Conservation (phyloP, 2,113 vertebrate species). For the Brachypteracias leptosomus region DNA sequence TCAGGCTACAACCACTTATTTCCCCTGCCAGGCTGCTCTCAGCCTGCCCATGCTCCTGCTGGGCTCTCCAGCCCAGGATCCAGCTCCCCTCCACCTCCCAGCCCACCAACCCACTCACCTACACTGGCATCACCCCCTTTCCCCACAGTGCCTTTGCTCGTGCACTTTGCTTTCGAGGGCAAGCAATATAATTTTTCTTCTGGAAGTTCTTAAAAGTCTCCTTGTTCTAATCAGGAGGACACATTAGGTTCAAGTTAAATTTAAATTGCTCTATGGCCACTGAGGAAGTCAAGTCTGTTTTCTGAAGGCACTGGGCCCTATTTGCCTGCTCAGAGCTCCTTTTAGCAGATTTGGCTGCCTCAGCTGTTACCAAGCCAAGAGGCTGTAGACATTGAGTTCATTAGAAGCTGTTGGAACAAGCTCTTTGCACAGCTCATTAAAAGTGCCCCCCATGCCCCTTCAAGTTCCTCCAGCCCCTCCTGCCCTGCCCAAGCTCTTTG, state of each 20-base stretch:
- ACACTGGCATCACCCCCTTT: not conserved
- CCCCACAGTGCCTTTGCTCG: not conserved
- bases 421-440: conserved; percentile 71
- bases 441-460: conserved; percentile 58
- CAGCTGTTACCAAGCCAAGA: conserved; percentile 49
- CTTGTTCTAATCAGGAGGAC: conserved; percentile 9
- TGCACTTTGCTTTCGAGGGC: not conserved
- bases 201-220: not conserved
- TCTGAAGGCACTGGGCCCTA: conserved; percentile 36
- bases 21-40: not conserved
- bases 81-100: not conserved
- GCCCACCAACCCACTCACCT: not conserved
- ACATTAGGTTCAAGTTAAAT: conserved; percentile 35
- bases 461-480: conserved; percentile 34
- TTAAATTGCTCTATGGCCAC: conserved; percentile 38
- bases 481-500: conserved; percentile 34
- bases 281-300: conserved; percentile 44
- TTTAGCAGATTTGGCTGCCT: conserved; percentile 59
- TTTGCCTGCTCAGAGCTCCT: conserved; percentile 41
- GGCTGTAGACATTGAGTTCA: conserved; percentile 64
- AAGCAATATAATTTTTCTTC: conserved; percentile 13
- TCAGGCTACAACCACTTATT: not conserved
- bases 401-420: conserved; percentile 71
- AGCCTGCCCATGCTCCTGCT: not conserved
- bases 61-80: not conserved